Evolutionary conservation across 2,888 invertebrate genomes (phyloP).

Genomic region (Nephrocerus scutellatus): DNA sequence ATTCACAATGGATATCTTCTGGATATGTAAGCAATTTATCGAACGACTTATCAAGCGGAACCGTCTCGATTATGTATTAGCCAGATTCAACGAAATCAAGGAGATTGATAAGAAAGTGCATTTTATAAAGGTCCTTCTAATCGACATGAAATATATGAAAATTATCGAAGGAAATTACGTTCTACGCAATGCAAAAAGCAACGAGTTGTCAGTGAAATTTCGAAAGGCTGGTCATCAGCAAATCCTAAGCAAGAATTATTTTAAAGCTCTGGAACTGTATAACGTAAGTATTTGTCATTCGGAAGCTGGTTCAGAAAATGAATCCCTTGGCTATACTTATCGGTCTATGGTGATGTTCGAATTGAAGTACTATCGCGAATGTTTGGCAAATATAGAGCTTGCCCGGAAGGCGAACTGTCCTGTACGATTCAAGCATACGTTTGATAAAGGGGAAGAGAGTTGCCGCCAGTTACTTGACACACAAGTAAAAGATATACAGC

Average conservation of each 20-base stretch:
- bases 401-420: conserved; percentile 59
- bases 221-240: conserved; percentile 53
- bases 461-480: conserved; percentile 46
- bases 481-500: conserved; percentile 33
- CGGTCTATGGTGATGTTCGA: conserved; percentile 67
- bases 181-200: conserved; percentile 49
- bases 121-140: conserved; percentile 41
- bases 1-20: conserved; percentile 45
- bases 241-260: conserved; percentile 52
- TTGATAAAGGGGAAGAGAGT: conserved; percentile 53
- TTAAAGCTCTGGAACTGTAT: conserved; percentile 50
- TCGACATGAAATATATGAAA: conserved; percentile 43
- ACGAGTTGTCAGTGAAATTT: conserved; percentile 50
- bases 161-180: conserved; percentile 39
- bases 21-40: conserved; percentile 43
- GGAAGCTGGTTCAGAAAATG: conserved; percentile 52
- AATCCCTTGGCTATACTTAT: conserved; percentile 64
- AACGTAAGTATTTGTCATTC: conserved; percentile 55
- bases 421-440: conserved; percentile 54
- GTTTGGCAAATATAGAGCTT: conserved; percentile 60
- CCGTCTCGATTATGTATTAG: conserved; percentile 40
- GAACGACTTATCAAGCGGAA: conserved; percentile 41
- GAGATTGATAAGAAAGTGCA: conserved; percentile 43
- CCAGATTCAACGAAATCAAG: conserved; percentile 40
- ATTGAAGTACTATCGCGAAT: conserved; percentile 58